Conservation (phyloP, 2,888 invertebrate species). For the Yponomeuta plumbellus region DNA sequence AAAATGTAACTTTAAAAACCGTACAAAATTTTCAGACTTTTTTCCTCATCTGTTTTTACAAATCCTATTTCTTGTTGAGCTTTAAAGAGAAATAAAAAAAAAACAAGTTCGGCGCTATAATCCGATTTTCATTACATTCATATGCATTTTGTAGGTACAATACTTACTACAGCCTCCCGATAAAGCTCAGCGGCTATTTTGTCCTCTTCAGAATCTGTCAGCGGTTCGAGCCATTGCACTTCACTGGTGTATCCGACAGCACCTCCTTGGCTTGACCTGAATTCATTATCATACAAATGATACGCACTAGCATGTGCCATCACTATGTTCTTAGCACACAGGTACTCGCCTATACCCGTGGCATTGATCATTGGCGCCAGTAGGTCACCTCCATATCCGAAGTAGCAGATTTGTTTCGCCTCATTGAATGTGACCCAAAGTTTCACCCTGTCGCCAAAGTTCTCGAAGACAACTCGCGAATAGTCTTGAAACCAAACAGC, state of each 20-base stretch:
- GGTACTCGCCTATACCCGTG: constrained; percentile 62
- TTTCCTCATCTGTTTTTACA: too few species aligned
- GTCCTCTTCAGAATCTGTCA: constrained; percentile 33
- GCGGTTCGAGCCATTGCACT: constrained; percentile 33
- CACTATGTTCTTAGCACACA: constrained; percentile 67
- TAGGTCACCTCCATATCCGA: constrained; percentile 55
- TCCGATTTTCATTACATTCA: too few species aligned
- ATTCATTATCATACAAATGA: constrained; percentile 50
- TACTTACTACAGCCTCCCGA: constrained; percentile 28
- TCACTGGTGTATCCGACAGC: constrained; percentile 36
- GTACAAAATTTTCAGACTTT: too few species aligned
- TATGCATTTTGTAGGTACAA: too few species aligned
- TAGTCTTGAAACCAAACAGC: constrained; percentile 40
- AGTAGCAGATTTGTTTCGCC: constrained; percentile 53
- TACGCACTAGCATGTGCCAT: constrained; percentile 73
- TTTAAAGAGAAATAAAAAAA: too few species aligned
- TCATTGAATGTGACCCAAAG: constrained; percentile 78
- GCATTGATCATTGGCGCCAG: constrained; percentile 50
- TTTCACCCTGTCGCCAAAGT: constrained; percentile 69
- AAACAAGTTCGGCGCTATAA: too few species aligned
- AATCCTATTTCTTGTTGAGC: too few species aligned
- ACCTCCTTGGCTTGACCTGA: constrained; percentile 40
- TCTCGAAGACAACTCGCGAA: constrained; percentile 56
- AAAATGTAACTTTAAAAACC: too few species aligned
- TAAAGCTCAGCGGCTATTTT: constrained; percentile 35